Base-by-base conservation (phyloP, 2,888 invertebrate genomes). In the Athalia rosae region DNA sequence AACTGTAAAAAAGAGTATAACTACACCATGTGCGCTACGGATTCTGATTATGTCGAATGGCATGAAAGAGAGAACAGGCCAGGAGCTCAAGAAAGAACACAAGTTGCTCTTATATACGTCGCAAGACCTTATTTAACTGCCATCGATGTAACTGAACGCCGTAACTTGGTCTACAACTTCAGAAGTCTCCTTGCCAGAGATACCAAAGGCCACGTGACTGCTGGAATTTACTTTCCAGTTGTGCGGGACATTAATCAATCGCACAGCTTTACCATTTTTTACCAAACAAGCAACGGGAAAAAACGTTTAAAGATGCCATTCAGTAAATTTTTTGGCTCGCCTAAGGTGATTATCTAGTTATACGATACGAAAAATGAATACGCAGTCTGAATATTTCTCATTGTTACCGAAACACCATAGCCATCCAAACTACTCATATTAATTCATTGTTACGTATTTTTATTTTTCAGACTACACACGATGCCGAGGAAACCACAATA, bases 191-290 rank as follows among this genome's bases (percentile, higher is more conserved):
- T 97, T 76, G 93, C 95, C 4, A 93, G 97, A 76, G 95, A 97
- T 89, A 94, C 94, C 81, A 96, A 96, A 85, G 97, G 97, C 69
- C 94, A 95, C 83, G 92, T 97, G 5, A 92, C 93, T 53, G 96
- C 97, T 69, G 97, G 97, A 41, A 91, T 98, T 78, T 97, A 97
- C 90, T 96, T 97, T 89, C 95, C 96, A 62, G 92, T 97, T 74
- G 92, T 94, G 81, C 91, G 93, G 83, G 89, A 89, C 74, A 80
- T 82, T 62, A 85, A 87, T 76, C 87, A 86, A 74, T 82, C 83
- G 73, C 88, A 89, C 67, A 84, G 80, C 50, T 94, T 97, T 87
- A 96, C 96, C 0, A 91, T 96, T 80, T 97, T 97, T 90, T 95
- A 95, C 87, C 94, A 95, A 87, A 93, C 94, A 74, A 92, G 92